A percentile compares a stretch with the other conserved stretches of the same genome.
phyloP scores from a whole-genome alignment of 2,113 vertebrate species.

The Sinocyclocheilus anshuiensis region DNA sequence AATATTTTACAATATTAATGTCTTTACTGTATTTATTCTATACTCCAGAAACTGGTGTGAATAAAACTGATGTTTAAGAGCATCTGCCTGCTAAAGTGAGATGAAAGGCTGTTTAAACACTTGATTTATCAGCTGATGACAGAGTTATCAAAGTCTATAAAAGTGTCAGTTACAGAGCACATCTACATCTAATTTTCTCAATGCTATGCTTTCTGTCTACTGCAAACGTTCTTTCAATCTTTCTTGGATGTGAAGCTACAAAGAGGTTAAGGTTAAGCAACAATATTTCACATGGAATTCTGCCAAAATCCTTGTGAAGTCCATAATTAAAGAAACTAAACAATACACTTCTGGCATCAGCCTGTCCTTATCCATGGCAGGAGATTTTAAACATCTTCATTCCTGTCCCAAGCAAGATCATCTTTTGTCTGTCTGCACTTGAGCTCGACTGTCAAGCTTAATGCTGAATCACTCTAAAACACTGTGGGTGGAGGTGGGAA shows the following conservation, averaged over 20 bases:
- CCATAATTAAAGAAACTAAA: background rate
- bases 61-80: background rate
- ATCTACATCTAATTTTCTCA: no score
- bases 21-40: background rate
- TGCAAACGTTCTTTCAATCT: background rate
- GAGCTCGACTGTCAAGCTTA: background rate
- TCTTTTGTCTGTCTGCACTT: conserved; percentile 12
- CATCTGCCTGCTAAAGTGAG: background rate
- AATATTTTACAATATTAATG: no score
- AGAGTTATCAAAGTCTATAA: background rate
- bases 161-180: background rate
- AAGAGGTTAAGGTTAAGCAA: background rate
- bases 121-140: no score
- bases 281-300: conserved; percentile 12
- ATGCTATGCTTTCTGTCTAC: background rate
- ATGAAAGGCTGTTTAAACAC: background rate
- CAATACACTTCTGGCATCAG: background rate
- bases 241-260: background rate
- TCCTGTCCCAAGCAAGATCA: background rate
- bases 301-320: background rate
- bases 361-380: background rate
- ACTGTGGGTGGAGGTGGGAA: conserved; percentile 26
- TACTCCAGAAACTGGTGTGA: background rate
- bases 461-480: conserved; percentile 13
- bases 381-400: background rate